Base-by-base conservation (phyloP, 2,113 vertebrate species). In the Laticauda colubrina region DNA sequence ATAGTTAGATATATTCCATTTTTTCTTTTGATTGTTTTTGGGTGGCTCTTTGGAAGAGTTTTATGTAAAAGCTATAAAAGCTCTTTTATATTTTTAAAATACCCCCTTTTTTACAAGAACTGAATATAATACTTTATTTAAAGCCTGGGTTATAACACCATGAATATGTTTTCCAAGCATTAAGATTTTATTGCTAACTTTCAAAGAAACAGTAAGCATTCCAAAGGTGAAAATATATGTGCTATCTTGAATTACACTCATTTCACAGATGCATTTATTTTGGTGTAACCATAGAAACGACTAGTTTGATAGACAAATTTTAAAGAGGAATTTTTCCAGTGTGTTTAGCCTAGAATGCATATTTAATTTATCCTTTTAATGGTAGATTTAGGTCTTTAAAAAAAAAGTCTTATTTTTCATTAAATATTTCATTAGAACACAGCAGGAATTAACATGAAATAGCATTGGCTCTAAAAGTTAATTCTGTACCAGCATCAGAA, bases 181-280 rank as follows among this genome's bases (percentile, higher is more conserved):
- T 85, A 90, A 43, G 23, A 61, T 45, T 89, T 61, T 57, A 91
- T 85, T 89, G 87, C 59, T 75, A 91, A 45, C 43, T 75, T 91
- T 11, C 43, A 85, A 89, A 93, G 87, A 89, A 69, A 93, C 56
- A 85, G 88, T 75, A 87, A 93, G n/a, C 57, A 93, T 90, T 94
- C 61, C 20, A 43, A 6, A 29, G 93, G 53, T 64, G 48, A 93
- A 93, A 95, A 92, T 87, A 53, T 2, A 48, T 15, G 81, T 0
- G 93, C 85, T 94, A n/a, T 8, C 57, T 89, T 87, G 23, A 14
- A 85, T 75, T 93, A 94, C 54, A 85, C 86, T 89, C 69, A 61
- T 1, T 8, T 92, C 21, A 87, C 45, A 92, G 3, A 23, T 92
- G 7, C 15, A 0, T 53, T 93, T 94, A 23, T 95, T 96, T 93